These are phyloP conservation scores for Bos indicus DNA, from an alignment of 2,113 vertebrate species.

Conservation along the genomic window DNA sequence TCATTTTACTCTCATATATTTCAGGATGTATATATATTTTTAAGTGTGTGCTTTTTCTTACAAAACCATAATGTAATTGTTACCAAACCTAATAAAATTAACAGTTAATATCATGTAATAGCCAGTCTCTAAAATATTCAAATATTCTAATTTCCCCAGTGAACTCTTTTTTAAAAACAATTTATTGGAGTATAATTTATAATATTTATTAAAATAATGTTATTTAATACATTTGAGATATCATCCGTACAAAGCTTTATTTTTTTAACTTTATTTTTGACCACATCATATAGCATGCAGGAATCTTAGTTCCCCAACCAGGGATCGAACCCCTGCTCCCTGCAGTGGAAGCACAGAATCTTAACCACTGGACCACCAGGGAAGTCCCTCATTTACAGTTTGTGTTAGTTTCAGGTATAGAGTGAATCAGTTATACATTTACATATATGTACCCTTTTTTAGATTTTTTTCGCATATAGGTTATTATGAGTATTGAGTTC, in stretches of 20 bases:
- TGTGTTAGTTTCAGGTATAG: neutral
- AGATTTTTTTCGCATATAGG: neutral
- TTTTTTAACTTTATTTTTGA: neutral
- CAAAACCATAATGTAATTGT: neutral
- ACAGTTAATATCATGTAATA: neutral
- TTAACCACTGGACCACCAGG: neutral
- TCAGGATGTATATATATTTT: neutral
- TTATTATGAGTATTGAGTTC: neutral
- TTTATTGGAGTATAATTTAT: neutral
- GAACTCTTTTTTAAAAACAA: neutral
- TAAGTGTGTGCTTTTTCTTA: neutral
- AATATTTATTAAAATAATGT: neutral
- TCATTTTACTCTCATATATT: neutral
- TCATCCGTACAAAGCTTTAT: neutral
- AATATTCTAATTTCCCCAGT: neutral
- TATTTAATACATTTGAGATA: neutral
- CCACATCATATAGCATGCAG: neutral
- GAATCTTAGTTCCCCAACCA: neutral
- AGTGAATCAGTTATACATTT: neutral
- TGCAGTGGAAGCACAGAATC: neutral
- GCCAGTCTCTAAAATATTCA: neutral
- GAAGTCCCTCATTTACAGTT: neutral
- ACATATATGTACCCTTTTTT: neutral
- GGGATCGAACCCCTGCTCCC: neutral
- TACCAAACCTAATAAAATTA: neutral